These are phyloP conservation scores for Hipparchia sbordonii DNA, from an alignment of 2,888 invertebrate genomes.

Conservation along the genomic window DNA sequence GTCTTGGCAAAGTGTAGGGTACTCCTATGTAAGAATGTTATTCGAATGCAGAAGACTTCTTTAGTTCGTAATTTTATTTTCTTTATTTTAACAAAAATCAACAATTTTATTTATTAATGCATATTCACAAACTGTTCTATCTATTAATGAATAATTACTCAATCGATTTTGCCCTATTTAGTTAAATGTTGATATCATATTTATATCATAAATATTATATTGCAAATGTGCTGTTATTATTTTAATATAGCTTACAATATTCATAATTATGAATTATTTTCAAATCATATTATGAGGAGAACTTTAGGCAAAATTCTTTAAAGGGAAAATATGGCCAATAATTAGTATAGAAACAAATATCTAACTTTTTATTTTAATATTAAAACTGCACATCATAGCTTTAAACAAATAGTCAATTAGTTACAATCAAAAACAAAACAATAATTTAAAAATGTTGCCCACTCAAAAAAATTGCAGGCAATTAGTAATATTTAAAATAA, in stretches of 20 bases:
- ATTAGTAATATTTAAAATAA: not conserved
- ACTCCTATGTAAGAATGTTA: too few species aligned
- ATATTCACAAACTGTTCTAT: conserved; percentile 11
- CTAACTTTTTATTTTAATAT: conserved; percentile 2
- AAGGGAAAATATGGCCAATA: not conserved
- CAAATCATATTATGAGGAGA: not conserved
- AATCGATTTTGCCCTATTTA: not conserved
- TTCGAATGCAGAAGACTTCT: too few species aligned
- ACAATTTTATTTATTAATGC: conserved; percentile 15
- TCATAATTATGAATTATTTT: not conserved
- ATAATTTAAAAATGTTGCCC: not conserved
- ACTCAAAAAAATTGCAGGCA: not conserved
- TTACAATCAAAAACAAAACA: too few species aligned
- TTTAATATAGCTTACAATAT: not conserved
- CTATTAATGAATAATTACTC: not conserved
- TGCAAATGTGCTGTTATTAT: conserved; percentile 1
- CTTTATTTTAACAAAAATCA: not conserved
- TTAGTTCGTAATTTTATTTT: not conserved
- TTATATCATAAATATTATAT: not conserved
- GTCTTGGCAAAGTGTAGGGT: too few species aligned
- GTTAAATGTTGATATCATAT: not conserved
- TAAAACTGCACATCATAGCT: too few species aligned
- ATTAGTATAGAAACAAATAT: not conserved
- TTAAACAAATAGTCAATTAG: too few species aligned
- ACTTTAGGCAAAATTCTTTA: conserved; percentile 6